Evolutionary conservation across 2,888 invertebrate species (phyloP).

Genomic region (Ectobius pallidus): DNA sequence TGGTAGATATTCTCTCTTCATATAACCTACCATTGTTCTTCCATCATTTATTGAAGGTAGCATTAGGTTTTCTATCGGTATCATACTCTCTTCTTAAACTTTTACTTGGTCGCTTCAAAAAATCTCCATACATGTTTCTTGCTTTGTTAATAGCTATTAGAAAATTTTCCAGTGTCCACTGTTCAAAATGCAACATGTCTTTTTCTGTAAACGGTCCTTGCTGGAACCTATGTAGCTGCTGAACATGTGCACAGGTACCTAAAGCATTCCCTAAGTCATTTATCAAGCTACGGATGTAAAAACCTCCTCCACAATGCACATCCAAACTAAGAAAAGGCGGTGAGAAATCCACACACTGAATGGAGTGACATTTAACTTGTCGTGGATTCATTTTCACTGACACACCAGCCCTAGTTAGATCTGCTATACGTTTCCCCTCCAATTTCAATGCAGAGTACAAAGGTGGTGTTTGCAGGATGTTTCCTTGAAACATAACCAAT

Average conservation of each 20-base stretch:
- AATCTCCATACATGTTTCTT: background rate
- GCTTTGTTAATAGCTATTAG: slow-evolving; percentile 25
- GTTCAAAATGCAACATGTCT: slow-evolving; percentile 34
- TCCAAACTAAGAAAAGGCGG: slow-evolving; percentile 45
- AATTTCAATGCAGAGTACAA: slow-evolving; percentile 47
- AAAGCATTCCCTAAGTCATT: slow-evolving; percentile 46
- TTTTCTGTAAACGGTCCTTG: slow-evolving; percentile 44
- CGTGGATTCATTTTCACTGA: slow-evolving; percentile 45
- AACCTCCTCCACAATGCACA: slow-evolving; percentile 45
- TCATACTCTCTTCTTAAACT: no score
- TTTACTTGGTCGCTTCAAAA: background rate
- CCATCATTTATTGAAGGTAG: no score
- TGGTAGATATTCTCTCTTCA: no score
- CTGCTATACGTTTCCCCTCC: slow-evolving; percentile 45
- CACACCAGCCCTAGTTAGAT: slow-evolving; percentile 46
- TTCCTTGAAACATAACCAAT: slow-evolving; percentile 45
- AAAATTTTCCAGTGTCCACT: slow-evolving; percentile 32
- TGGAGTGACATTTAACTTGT: slow-evolving; percentile 44
- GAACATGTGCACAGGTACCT: slow-evolving; percentile 44
- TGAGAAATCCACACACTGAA: slow-evolving; percentile 40
- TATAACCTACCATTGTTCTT: no score
- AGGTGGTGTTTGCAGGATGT: slow-evolving; percentile 47
- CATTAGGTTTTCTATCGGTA: no score
- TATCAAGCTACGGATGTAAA: slow-evolving; percentile 47
- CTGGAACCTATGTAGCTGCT: slow-evolving; percentile 41